Base-by-base conservation (phyloP, 2,888 invertebrate genomes). In the Caenorhabditis virilis region DNA sequence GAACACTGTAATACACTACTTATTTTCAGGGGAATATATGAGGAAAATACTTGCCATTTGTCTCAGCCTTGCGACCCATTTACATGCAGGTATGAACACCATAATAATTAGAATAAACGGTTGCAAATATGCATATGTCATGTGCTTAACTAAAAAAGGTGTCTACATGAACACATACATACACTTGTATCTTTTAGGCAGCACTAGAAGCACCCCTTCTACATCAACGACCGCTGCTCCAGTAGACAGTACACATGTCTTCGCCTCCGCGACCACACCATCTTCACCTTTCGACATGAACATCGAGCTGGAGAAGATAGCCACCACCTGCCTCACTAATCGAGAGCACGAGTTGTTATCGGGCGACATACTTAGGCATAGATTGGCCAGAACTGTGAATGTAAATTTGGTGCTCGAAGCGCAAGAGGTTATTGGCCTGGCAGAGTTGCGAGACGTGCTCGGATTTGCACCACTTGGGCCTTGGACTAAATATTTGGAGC, bases 1-100 rank as follows among this genome's bases (percentile, higher is more conserved):
- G n/a, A n/a, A n/a, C n/a, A n/a, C n/a, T n/a, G n/a, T n/a, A n/a
- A n/a, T n/a, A n/a, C n/a, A n/a, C n/a, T n/a, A n/a, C n/a, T n/a
- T n/a, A n/a, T n/a, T n/a, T n/a, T n/a, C n/a, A n/a, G n/a, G n/a
- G n/a, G n/a, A n/a, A n/a, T n/a, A n/a, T n/a, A n/a, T n/a, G n/a
- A n/a, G n/a, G n/a, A n/a, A n/a, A 41, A 61, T 36, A 48, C 55
- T 61, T 55, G 49, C 55, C 61, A 16, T 61, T 25, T 61, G 61
- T 33, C 55, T 61, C 55, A 55, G 61, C 35, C 22, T 62, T 45
- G 23, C 15, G 47, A 62, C 26, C 22, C 56, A n/a, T 62, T 13
- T 47, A 57, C 56, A 62, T 57, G 55, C 62, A 57, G 62, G 62
- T 62, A 57, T 62, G 41, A n/a, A n/a, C n/a, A n/a, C n/a, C n/a